Percentiles rank a stretch among this genome's conserved stretches.
phyloP scores from a whole-genome alignment of 2,113 vertebrate genomes.

The Crotalus viridis region DNA sequence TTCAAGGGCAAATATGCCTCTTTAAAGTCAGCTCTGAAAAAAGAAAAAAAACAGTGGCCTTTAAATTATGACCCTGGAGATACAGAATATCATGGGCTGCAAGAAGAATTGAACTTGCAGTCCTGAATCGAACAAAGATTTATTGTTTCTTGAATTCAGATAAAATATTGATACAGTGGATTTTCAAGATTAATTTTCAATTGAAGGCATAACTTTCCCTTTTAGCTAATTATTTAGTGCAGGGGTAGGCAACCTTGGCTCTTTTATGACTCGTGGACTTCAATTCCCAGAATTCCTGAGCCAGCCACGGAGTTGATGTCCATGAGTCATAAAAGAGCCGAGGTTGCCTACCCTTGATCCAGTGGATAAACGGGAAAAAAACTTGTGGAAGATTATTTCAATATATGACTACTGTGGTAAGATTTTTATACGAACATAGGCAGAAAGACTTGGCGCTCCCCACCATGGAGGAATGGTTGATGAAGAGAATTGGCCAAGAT shows the following conservation, averaged over 20 bases:
- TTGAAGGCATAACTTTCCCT: not conserved
- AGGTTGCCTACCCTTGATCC: no score
- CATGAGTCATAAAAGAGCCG: no score
- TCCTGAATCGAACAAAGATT: not conserved
- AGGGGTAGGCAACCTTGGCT: no score
- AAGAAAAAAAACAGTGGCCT: not conserved
- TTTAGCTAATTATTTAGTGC: not conserved
- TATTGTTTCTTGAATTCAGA: not conserved
- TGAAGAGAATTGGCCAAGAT: not conserved
- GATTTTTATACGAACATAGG: not conserved
- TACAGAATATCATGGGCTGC: not conserved
- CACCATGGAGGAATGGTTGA: not conserved
- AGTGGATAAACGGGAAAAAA: not conserved
- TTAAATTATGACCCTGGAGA: not conserved
- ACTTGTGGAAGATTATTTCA: not conserved
- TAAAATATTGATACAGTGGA: not conserved
- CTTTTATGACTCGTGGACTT: no score
- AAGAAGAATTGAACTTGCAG: not conserved
- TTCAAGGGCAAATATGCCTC: not conserved
- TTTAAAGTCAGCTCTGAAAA: not conserved
- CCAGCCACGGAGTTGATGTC: no score
- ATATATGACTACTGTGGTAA: not conserved
- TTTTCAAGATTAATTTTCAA: not conserved
- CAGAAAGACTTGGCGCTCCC: not conserved
- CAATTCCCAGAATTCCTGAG: no score